Evolutionary conservation across 2,888 invertebrate species (phyloP), one percentile per base, ranked within the genome.

Genomic region (Acleris cristana): DNA sequence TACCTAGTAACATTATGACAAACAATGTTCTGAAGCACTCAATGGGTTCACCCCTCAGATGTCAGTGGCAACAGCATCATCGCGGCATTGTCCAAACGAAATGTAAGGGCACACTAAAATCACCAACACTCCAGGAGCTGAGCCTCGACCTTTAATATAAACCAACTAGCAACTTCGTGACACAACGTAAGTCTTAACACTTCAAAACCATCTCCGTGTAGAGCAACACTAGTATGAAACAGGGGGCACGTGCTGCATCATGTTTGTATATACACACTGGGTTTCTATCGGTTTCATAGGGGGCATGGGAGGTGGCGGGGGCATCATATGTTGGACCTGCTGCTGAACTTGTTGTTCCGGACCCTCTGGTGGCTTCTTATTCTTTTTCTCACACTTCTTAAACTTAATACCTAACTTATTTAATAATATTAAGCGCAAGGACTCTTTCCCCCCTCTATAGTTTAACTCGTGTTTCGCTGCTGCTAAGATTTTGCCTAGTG

Each of bases 401-500:
- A 92, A 92, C 73, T 92, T 92, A 73, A 91, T 92, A 64, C 92
- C 92, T 16, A 92, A 75, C 73, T 92, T 92, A 75, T 92, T 92
- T 63, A 90, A 76, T 57, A 92, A 75, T 77, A 92, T 92, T 79
- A 91, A 77, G 72, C 91, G 77, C 26, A 92, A 71, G 19, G 92
- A 91, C 71, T 92, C 92, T 61, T 91, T 92, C 1, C 91, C 91
- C 0, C 92, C 92, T 7, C 85, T 76, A 66, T 90, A 92, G 66
- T 91, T 90, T 0, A 92, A 63, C 65, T 92, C 92, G 2, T 87
- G 86, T 79, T 88, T 88, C 0, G 92, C 91, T 0, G 91, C 86
- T 0, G 87, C 81, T 70, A 92, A 70, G n/a, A 92, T 92, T 71
- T 92, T 92, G 2, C 91, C 90, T 54, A 92, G 72, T 0, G 92